Evolutionary conservation across 1,140 invertebrate species (phyloP), one percentile per base, ranked within the genome.

Genomic region (Brachystomella parvula): DNA sequence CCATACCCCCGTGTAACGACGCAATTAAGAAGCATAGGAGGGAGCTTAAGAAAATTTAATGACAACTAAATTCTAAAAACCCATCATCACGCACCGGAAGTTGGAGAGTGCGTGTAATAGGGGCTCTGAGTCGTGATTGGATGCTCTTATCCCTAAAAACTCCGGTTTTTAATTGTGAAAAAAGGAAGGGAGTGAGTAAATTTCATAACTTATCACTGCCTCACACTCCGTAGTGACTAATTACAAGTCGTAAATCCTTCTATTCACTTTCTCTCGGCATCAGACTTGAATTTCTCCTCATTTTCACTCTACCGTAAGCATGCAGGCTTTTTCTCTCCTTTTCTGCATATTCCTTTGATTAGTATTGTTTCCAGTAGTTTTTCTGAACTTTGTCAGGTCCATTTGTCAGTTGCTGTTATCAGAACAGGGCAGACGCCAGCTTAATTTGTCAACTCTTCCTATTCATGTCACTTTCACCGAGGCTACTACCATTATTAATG

Each of bases 221-320:
- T 9, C 39, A 44, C 9, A 44, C n/a, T 44, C n/a, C n/a, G n/a
- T n/a, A 44, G 49, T 53, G 49, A 53, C 49, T 53, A 53, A 53
- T 53, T 53, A 53, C 24, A 19, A 53, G 49, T 53, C 49, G 49
- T 53, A 53, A 53, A 53, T 53, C 49, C 49, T 15, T 53, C 49
- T n/a, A n/a, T n/a, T n/a, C n/a, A n/a, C 9, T 26, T 53, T 3
- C 49, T 9, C 12, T 19, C 19, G 6, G 19, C 6, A 6, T 19
- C 6, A 39, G 35, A 19, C 19, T 39, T 39, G 19, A 39, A 39
- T 9, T 39, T 9, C 35, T 9, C 35, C 6, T 6, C 35, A 24
- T 53, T 24, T 53, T 53, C 21, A 3, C 21, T 6, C 49, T 26
- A 17, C 49, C 12, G 9, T 19, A 53, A 12, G 6, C 24, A 53